phyloP scores from a whole-genome alignment of 2,888 invertebrate species.

The Gortyna flavago region DNA sequence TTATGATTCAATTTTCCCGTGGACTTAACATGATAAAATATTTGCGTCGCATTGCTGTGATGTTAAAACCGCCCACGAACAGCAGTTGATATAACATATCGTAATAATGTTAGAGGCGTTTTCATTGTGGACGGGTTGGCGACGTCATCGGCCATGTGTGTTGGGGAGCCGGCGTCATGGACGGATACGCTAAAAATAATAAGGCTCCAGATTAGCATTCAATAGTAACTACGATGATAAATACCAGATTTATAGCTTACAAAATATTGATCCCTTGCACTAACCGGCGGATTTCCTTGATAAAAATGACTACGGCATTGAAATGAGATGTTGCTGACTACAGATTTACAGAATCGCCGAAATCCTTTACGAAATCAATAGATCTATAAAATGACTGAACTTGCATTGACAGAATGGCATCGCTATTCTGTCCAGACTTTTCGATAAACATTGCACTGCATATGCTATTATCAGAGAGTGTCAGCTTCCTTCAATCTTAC shows the following conservation, averaged over 20 bases:
- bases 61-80: slow-evolving; percentile 33
- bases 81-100: slow-evolving; percentile 30
- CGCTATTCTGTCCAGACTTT: no score
- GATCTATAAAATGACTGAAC: not conserved
- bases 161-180: slow-evolving; percentile 66
- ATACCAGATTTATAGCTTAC: slow-evolving; percentile 28
- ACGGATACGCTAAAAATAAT: slow-evolving; percentile 76
- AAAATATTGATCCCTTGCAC: slow-evolving; percentile 26
- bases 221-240: slow-evolving; percentile 30
- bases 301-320: not conserved
- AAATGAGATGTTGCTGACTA: not conserved
- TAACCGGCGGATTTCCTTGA: not conserved
- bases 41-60: slow-evolving; percentile 26
- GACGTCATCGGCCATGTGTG: slow-evolving; percentile 79
- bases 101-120: slow-evolving; percentile 40
- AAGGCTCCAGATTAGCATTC: slow-evolving; percentile 61
- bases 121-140: slow-evolving; percentile 59
- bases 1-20: slow-evolving; percentile 54
- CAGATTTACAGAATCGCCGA: not conserved
- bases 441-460: not conserved
- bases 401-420: not conserved
- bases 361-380: not conserved
- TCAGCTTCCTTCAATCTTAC: not conserved
- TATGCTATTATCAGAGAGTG: not conserved
- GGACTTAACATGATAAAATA: slow-evolving; percentile 31